Conservation (phyloP, 2,888 invertebrate species). For the Galerucella pusilla region DNA sequence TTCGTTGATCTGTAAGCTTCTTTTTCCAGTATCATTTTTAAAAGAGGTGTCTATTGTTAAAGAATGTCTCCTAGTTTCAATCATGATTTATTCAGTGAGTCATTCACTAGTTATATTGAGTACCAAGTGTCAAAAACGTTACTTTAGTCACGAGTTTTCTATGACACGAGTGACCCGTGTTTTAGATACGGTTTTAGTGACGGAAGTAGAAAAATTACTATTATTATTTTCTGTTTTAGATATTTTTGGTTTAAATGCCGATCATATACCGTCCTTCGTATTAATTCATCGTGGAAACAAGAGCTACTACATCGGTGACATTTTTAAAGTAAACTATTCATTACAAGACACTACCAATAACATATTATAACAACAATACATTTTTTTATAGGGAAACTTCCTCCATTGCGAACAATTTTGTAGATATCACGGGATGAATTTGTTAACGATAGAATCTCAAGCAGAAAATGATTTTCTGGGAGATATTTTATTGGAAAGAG, state of each 20-base stretch:
- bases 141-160: no score
- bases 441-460: slow-evolving; percentile 17
- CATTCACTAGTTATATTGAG: no score
- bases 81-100: no score
- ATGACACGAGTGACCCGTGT: no score
- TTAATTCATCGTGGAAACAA: not conserved
- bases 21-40: no score
- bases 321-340: slow-evolving; percentile 12
- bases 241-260: not conserved
- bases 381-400: slow-evolving; percentile 14
- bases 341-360: not conserved
- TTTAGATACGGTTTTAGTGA: no score
- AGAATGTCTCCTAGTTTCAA: no score
- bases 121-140: no score
- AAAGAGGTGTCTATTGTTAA: no score
- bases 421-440: slow-evolving; percentile 25
- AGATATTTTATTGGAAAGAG: slow-evolving; percentile 7
- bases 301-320: slow-evolving; percentile 4
- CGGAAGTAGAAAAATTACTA: not conserved
- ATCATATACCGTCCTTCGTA: not conserved
- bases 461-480: slow-evolving; percentile 22
- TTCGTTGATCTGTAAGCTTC: no score
- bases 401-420: slow-evolving; percentile 24
- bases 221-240: not conserved
- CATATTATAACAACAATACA: not conserved